phyloP scores from a whole-genome alignment of 64 coral and sea anemone genomes.

The Montipora sp. region DNA sequence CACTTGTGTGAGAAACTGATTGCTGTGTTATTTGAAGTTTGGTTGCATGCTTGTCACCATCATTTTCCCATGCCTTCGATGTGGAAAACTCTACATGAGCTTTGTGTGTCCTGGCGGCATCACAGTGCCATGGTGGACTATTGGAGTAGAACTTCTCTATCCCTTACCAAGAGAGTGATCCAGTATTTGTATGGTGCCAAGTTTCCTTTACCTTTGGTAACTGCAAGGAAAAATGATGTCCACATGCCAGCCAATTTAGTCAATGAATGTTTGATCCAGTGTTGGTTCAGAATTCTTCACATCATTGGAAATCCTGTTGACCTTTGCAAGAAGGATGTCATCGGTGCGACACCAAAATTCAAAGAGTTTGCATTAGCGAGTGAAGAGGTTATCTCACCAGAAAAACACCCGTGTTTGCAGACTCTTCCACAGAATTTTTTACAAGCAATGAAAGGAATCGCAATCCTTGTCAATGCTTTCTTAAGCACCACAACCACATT shows the following conservation, averaged over 20 bases:
- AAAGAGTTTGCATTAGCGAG: conserved; percentile 94
- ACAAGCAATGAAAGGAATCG: conserved; percentile 96
- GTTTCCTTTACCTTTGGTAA: conserved; percentile 76
- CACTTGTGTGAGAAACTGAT: conserved; percentile 90
- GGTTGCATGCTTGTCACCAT: conserved; percentile 88
- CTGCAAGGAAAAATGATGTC: conserved; percentile 80
- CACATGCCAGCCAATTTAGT: conserved; percentile 73
- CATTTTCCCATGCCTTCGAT: conserved; percentile 88
- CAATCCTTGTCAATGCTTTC: conserved; percentile 82
- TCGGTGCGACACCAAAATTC: conserved; percentile 87
- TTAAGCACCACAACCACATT: conserved; percentile 60
- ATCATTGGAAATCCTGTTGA: conserved; percentile 95
- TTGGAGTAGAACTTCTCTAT: conserved; percentile 89
- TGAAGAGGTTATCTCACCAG: conserved; percentile 72
- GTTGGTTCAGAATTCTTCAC: conserved; percentile 98
- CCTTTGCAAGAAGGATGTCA: conserved; percentile 86
- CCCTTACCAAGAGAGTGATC: conserved; percentile 86
- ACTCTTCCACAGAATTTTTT: conserved; percentile 89
- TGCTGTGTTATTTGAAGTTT: conserved; percentile 89
- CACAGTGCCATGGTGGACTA: conserved; percentile 89
- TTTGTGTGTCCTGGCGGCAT: conserved; percentile 93
- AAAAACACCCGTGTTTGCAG: conserved; percentile 83
- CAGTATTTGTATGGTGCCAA: conserved; percentile 82
- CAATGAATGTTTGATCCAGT: conserved; percentile 81
- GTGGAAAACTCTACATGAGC: conserved; percentile 98